Conservation (phyloP, 2,888 invertebrate species). For the Boloria euphrosyne region DNA sequence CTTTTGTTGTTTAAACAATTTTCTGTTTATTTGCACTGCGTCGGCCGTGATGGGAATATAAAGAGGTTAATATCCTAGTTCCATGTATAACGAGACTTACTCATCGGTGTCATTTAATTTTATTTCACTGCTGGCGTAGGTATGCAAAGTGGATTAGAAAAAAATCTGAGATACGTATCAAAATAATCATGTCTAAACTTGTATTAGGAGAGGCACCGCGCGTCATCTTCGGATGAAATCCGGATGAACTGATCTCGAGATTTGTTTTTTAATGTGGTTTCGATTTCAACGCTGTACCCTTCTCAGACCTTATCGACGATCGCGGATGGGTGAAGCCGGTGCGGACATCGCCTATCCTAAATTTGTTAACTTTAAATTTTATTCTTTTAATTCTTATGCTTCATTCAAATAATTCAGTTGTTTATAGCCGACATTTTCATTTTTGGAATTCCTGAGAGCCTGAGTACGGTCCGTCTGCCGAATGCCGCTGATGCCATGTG, state of each 20-base stretch:
- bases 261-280: conserved; percentile 72
- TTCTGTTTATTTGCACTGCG: conserved; percentile 34
- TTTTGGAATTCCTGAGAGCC: conserved; percentile 71
- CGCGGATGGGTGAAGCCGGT: conserved; percentile 48
- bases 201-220: conserved; percentile 56
- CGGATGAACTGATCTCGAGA: conserved; percentile 69
- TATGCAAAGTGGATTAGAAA: conserved; percentile 66
- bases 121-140: conserved; percentile 48
- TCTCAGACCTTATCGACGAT: conserved; percentile 73
- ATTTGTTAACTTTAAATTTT: conserved; percentile 70
- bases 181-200: conserved; percentile 72
- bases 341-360: conserved; percentile 66
- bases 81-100: conserved; percentile 57
- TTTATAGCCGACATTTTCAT: conserved; percentile 81
- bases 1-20: conserved; percentile 34
- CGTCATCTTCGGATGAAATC: conserved; percentile 65
- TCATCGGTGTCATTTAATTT: conserved; percentile 61
- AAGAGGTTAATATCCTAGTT: conserved; percentile 39
- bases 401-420: conserved; percentile 80
- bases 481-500: conserved; percentile 74
- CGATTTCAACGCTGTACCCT: conserved; percentile 74
- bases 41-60: conserved; percentile 52
- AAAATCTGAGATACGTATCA: conserved; percentile 57
- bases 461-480: conserved; percentile 53
- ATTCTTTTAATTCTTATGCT: conserved; percentile 70